These are phyloP conservation scores for Paramacrobiotus metropolitanus DNA, from an alignment of 1,140 invertebrate genomes.

Conservation along the genomic window DNA sequence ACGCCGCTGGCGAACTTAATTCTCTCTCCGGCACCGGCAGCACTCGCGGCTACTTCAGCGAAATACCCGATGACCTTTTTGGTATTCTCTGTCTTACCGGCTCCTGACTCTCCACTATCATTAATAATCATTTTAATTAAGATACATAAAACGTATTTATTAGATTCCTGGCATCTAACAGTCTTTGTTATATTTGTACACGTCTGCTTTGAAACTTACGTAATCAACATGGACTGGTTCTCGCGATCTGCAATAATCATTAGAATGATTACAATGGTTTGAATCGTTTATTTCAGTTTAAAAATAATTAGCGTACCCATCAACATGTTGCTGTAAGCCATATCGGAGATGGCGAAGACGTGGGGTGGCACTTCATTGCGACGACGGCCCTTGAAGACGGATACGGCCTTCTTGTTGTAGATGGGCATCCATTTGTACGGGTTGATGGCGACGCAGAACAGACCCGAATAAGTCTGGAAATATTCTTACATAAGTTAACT, in stretches of 20 bases:
- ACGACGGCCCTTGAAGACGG: constrained; percentile 92
- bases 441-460: constrained; percentile 99
- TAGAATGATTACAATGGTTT: background rate
- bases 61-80: background rate
- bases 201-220: constrained; percentile 15
- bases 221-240: constrained; percentile 20
- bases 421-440: constrained; percentile 99
- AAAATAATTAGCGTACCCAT: constrained; percentile 49
- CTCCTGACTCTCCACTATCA: background rate
- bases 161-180: too few species aligned
- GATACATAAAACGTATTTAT: too few species aligned
- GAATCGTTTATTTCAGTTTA: constrained; percentile 1
- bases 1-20: background rate
- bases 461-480: constrained; percentile 91
- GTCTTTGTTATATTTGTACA: too few species aligned
- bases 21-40: background rate
- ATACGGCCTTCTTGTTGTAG: constrained; percentile 83
- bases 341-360: constrained; percentile 98
- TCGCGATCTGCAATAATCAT: constrained; percentile 13
- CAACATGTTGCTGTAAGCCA: constrained; percentile 98
- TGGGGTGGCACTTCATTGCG: constrained; percentile 98
- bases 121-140: background rate
- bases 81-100: background rate
- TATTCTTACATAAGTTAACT: background rate
- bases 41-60: background rate